Evolutionary conservation across 2,888 invertebrate genomes (phyloP), one percentile per base, ranked within the genome.

Genomic region (Onchidella celtica): DNA sequence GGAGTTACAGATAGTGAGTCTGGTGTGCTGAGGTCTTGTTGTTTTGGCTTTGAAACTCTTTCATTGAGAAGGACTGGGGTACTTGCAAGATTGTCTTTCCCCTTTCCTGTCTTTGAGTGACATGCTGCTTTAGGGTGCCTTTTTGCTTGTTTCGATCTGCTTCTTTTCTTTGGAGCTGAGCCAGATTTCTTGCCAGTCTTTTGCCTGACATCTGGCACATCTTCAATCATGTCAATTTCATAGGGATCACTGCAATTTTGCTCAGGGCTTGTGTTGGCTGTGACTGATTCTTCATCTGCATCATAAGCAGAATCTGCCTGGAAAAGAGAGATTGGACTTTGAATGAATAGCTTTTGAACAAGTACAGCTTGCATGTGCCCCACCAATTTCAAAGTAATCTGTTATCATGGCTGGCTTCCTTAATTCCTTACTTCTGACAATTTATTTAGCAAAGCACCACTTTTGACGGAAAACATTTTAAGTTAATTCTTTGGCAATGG

Each of bases 251-350:
- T 34, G 32, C 40, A 4, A 3, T 57, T 21, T 21, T 68, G 68
- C 11, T 55, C 38, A 21, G 77, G 77, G 24, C 68, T 66, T 4
- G 68, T 55, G 57, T 55, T 68, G n/a, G 66, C 55, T 14, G 77
- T 68, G 0, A 63, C 47, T n/a, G 79, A 70, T 47, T 70, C 70
- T 21, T 72, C 79, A 65, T 79, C 79, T 17, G 70, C 79, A 65
- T 79, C 79, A 47, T 79, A 79, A 0, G 79, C 79, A 29, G 79
- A 79, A 72, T 79, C 79, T 21, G 36, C 72, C 79, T 79, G 61
- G 24, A 68, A 76, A n/a, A n/a, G n/a, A n/a, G n/a, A n/a, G n/a
- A n/a, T n/a, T n/a, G n/a, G n/a, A n/a, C n/a, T n/a, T n/a, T n/a
- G n/a, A n/a, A n/a, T n/a, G n/a, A n/a, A n/a, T n/a, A n/a, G n/a